These are phyloP conservation scores for Petroica traversi DNA, from an alignment of 2,113 vertebrate genomes.

Conservation along the genomic window DNA sequence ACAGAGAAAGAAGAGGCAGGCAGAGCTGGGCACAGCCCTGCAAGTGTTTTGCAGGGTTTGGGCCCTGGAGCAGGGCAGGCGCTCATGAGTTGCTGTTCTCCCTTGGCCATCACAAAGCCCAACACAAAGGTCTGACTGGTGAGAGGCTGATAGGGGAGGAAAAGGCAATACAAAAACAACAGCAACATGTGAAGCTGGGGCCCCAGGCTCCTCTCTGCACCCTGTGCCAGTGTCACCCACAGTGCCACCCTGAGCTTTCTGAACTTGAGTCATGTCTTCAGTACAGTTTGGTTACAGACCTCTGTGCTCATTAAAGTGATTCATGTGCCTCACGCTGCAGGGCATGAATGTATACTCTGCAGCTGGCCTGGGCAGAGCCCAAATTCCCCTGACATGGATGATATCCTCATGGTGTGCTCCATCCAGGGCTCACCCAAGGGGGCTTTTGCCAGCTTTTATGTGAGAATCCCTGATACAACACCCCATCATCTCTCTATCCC, in stretches of 20 bases:
- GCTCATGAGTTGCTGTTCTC: not conserved
- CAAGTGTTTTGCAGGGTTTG: not conserved
- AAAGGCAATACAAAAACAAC: not conserved
- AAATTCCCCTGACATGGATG: not conserved
- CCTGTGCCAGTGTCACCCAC: not conserved
- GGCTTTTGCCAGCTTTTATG: not conserved
- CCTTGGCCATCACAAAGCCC: not conserved
- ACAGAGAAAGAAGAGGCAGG: not conserved
- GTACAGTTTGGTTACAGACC: not conserved
- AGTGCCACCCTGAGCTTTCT: not conserved
- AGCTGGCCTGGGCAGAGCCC: not conserved
- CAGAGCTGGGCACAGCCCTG: not conserved
- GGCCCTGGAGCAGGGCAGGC: not conserved
- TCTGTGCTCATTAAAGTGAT: not conserved
- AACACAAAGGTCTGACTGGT: not conserved
- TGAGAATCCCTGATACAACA: not conserved
- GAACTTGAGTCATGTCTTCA: not conserved
- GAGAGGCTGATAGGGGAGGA: not conserved
- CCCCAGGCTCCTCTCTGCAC: not conserved
- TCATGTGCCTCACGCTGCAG: not conserved
- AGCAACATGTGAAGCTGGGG: not conserved
- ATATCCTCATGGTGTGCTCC: accelerated
- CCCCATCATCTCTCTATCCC: not conserved
- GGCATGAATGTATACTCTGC: no score
- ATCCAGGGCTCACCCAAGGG: not conserved